Percentiles rank a stretch among this genome's conserved stretches.
These are phyloP conservation scores for Lynx canadensis DNA, from an alignment of 2,113 vertebrate species.

Conservation along the genomic window DNA sequence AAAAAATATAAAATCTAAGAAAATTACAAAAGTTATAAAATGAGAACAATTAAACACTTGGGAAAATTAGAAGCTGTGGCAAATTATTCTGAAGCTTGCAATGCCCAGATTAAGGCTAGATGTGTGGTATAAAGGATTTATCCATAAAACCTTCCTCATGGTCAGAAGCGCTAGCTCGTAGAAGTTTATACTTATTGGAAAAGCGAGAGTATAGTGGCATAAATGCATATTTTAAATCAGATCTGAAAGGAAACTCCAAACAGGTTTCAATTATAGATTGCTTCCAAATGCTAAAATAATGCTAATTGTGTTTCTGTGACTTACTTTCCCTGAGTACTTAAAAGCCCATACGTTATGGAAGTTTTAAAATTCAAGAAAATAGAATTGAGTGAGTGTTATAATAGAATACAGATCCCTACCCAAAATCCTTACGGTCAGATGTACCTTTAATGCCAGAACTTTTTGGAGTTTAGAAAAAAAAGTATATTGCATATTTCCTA, in stretches of 20 bases:
- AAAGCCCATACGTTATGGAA: slow-evolving; percentile 29
- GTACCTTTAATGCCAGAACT: slow-evolving; percentile 6
- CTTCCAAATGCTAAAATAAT: slow-evolving; percentile 53
- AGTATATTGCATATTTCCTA: not conserved
- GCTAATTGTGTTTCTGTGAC: slow-evolving; percentile 10
- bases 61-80: slow-evolving; percentile 61
- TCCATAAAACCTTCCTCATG: not conserved
- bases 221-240: not conserved
- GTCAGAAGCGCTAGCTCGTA: not conserved
- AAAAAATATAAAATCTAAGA: slow-evolving; percentile 66
- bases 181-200: not conserved
- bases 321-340: slow-evolving; percentile 44
- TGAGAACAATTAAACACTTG: slow-evolving; percentile 64
- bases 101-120: not conserved
- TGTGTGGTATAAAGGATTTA: not conserved
- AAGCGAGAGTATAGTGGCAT: not conserved
- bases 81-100: slow-evolving; percentile 47
- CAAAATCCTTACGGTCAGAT: not conserved
- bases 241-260: not conserved
- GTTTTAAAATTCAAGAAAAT: slow-evolving; percentile 47
- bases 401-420: slow-evolving; percentile 12
- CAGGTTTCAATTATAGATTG: not conserved
- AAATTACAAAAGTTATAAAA: slow-evolving; percentile 77
- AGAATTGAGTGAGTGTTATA: slow-evolving; percentile 19
- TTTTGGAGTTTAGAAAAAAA: slow-evolving; percentile 17